Conservation (phyloP, 1,140 invertebrate species). For the Calephelis nemesis region DNA sequence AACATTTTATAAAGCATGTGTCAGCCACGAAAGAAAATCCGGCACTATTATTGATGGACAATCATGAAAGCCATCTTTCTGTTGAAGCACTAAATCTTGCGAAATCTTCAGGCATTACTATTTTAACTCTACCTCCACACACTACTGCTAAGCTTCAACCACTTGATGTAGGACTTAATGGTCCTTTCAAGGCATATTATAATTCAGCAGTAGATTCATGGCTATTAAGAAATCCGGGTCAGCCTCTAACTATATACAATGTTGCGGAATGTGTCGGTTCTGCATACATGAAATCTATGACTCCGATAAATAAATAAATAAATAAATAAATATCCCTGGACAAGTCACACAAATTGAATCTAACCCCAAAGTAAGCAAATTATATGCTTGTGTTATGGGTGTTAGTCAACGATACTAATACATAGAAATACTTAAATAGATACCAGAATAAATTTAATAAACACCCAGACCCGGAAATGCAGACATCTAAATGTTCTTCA, state of each 20-base stretch:
- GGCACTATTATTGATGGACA: conserved; percentile 47
- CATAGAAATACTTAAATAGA: no score
- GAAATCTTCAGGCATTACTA: conserved; percentile 31
- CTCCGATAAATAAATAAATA: no score
- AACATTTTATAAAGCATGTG: conserved; percentile 23
- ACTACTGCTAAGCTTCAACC: conserved; percentile 67
- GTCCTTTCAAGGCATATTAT: conserved; percentile 55
- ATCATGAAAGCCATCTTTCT: conserved; percentile 48
- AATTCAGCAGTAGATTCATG: conserved; percentile 28
- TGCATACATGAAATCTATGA: conserved; percentile 30
- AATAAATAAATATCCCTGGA: no score
- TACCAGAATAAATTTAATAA: no score
- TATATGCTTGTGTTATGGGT: no score
- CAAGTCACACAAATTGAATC: no score
- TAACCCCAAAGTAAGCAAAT: no score
- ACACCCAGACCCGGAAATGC: no score
- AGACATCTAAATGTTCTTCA: no score
- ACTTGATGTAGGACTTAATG: conserved; percentile 37
- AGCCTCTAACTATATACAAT: conserved; percentile 26
- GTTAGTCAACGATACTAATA: no score
- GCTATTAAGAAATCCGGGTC: conserved; percentile 26
- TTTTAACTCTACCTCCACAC: conserved; percentile 68
- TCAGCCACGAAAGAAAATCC: conserved; percentile 28
- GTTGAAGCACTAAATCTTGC: conserved; percentile 42
- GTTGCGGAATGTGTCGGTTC: conserved; percentile 25